Base-by-base conservation (phyloP, 2,888 invertebrate genomes). In the Hemistola chrysoprasaria region DNA sequence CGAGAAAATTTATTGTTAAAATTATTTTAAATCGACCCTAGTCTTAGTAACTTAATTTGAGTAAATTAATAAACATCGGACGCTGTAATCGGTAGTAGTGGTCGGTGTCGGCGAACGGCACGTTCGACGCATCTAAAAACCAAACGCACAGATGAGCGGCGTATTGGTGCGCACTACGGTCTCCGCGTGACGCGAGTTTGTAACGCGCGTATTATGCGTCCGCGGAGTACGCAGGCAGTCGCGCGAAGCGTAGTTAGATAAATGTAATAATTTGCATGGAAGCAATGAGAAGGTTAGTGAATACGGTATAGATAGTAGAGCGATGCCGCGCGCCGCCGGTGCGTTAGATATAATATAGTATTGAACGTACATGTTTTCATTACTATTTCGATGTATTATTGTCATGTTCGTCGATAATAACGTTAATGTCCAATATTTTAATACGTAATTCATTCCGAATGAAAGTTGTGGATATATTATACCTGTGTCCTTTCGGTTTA, bases 241-340 rank as follows among this genome's bases (percentile, higher is more conserved):
- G n/a, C n/a, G n/a, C n/a, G n/a, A n/a, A n/a, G n/a, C n/a, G 67
- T 77, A 76, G 74, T 62, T 78, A 77, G 67, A 64, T 65, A 56
- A 62, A 72, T 65, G 62, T 61, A 68, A 62, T 68, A 65, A 59
- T 65, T 70, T 73, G 81, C 72, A 61, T 59, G 74, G 60, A 76
- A 76, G 80, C 82, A 78, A 79, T 76, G 79, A 78, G 79, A 86
- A 88, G 87, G 87, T 88, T 87, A 87, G 87, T 86, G 87, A 84
- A 79, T 83, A 78, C 60, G 80, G 78, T 72, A 71, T 74, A 76
- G 69, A 62, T 58, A 62, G 59, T 64, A 64, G 63, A 11, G 27
- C 26, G 67, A 67, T 65, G 71, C 61, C 55, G 63, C 64, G 59
- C 51, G 61, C 50, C 29, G 39, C 4, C n/a, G 16, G 4, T 4